Conservation (phyloP, 2,113 vertebrate species). For the Eretmochelys imbricata region DNA sequence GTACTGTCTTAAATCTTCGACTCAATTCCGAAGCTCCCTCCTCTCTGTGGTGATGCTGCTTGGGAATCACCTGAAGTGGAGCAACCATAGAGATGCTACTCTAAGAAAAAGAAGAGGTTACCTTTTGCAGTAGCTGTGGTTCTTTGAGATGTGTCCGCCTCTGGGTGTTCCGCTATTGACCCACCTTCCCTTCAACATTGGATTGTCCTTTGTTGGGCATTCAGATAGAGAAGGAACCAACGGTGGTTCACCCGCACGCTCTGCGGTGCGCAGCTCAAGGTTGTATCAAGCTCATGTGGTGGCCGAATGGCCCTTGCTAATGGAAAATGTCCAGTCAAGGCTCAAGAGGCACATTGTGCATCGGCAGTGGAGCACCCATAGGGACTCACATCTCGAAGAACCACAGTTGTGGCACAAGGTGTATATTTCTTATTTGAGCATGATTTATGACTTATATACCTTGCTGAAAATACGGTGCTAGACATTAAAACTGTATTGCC, state of each 20-base stretch:
- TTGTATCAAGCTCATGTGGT: not conserved
- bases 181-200: not conserved
- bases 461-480: not conserved
- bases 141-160: not conserved
- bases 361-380: not conserved
- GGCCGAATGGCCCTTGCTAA: not conserved
- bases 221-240: not conserved
- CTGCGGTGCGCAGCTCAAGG: too few relatives aligned
- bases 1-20: not conserved
- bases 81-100: not conserved
- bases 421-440: not conserved
- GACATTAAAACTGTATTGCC: not conserved
- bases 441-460: not conserved
- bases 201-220: not conserved
- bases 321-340: not conserved
- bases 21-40: not conserved
- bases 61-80: not conserved
- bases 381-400: not conserved
- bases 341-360: not conserved
- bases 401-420: too few relatives aligned
- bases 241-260: not conserved
- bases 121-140: not conserved
- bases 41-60: not conserved
- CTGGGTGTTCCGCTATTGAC: not conserved
- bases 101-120: not conserved